Evolutionary conservation across 2,113 vertebrate species (phyloP).

Genomic region (Macheiramphus alcinus): DNA sequence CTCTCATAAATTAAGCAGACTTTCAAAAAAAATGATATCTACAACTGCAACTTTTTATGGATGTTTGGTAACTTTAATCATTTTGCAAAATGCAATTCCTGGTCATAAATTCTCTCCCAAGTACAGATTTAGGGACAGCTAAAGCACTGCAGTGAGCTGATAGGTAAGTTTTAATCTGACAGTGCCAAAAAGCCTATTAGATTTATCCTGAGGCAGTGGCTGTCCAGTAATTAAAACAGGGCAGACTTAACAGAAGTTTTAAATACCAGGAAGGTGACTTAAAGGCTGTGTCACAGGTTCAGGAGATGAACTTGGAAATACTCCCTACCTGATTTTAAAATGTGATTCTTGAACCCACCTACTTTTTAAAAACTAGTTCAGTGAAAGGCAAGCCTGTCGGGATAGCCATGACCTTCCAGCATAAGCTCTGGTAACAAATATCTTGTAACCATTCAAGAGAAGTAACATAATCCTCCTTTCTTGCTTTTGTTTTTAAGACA

Average conservation of each 20-base stretch:
- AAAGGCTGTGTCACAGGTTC: neutral
- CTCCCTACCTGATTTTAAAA: neutral
- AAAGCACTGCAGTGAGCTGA: constrained; percentile 76
- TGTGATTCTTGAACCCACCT: neutral
- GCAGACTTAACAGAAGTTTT: constrained; percentile 43
- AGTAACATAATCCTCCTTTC: neutral
- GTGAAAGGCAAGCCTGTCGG: neutral
- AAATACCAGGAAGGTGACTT: neutral
- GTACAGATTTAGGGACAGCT: constrained; percentile 79
- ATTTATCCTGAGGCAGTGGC: constrained; percentile 75
- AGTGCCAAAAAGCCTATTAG: constrained; percentile 76
- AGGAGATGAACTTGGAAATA: neutral
- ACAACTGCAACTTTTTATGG: constrained; percentile 80
- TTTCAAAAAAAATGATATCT: constrained; percentile 75
- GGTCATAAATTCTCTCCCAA: constrained; percentile 78
- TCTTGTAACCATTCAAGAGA: neutral
- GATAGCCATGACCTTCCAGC: neutral
- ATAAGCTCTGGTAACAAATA: neutral
- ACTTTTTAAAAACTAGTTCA: neutral
- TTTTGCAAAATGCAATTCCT: constrained; percentile 80
- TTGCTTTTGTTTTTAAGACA: neutral
- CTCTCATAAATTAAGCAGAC: constrained; percentile 82
- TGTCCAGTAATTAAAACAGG: constrained; percentile 76
- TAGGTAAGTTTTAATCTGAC: constrained; percentile 81
- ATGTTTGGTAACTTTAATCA: constrained; percentile 83